phyloP scores from a whole-genome alignment of 1,140 invertebrate genomes.

The Drosophila arizonae region DNA sequence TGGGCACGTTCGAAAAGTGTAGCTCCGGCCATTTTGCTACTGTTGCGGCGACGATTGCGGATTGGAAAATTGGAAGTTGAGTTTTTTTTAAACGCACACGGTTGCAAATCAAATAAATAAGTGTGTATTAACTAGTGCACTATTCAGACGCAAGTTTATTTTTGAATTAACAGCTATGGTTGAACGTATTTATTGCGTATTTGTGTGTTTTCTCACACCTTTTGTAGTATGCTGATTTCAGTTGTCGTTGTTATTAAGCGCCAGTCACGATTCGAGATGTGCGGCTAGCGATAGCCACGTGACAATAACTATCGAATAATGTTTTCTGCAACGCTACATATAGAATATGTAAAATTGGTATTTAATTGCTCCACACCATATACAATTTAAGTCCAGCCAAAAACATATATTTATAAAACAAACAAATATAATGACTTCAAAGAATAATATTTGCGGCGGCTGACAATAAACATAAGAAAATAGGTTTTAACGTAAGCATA shows the following conservation, averaged over 20 bases:
- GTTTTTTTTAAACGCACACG: slow-evolving; percentile 29
- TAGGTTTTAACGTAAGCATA: background rate
- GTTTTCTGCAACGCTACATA: background rate
- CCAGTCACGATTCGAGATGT: slow-evolving; percentile 72
- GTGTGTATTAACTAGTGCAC: slow-evolving; percentile 32
- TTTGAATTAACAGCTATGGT: slow-evolving; percentile 43
- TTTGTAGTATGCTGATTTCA: slow-evolving; percentile 54
- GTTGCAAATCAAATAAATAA: slow-evolving; percentile 35
- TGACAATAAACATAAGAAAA: too few species aligned
- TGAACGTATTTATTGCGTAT: slow-evolving; percentile 58
- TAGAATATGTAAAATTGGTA: background rate
- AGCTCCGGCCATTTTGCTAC: slow-evolving; percentile 89
- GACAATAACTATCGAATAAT: slow-evolving; percentile 15
- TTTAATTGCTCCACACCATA: background rate
- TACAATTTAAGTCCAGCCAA: background rate
- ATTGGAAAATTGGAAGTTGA: slow-evolving; percentile 37
- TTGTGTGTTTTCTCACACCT: slow-evolving; percentile 54
- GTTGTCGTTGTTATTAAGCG: slow-evolving; percentile 78
- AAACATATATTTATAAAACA: background rate
- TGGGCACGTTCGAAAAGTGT: slow-evolving; percentile 92
- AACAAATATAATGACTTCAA: too few species aligned
- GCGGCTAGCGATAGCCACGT: slow-evolving; percentile 10
- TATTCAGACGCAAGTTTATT: slow-evolving; percentile 36
- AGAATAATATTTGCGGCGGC: too few species aligned
- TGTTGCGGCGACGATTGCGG: slow-evolving; percentile 46